Percentiles rank a stretch among this genome's conserved stretches.
These are phyloP conservation scores for Ariolimax columbianus DNA, from an alignment of 2,888 invertebrate species.

Conservation along the genomic window DNA sequence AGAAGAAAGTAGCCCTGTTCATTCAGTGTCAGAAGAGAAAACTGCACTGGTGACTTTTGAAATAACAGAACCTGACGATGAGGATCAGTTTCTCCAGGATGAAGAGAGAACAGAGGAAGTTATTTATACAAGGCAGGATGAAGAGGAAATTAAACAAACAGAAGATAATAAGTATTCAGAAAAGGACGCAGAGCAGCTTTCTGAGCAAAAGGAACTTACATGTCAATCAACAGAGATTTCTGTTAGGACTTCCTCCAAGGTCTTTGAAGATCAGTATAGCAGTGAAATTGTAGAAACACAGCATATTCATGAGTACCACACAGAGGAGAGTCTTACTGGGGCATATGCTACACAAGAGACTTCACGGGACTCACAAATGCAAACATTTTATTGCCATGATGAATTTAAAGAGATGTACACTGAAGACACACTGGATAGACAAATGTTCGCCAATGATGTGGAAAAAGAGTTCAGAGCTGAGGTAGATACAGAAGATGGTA, in stretches of 20 bases:
- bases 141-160: slow-evolving; percentile 5
- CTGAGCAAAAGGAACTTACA: neutral
- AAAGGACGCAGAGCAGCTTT: neutral
- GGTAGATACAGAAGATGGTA: slow-evolving; percentile 29
- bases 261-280: neutral
- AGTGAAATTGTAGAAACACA: neutral
- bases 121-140: slow-evolving; percentile 9
- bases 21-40: slow-evolving; percentile 19
- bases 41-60: neutral
- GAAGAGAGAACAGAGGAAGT: neutral
- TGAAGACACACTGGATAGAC: neutral
- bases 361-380: neutral
- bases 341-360: neutral
- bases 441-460: neutral
- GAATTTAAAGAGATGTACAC: neutral
- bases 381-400: neutral
- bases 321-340: neutral
- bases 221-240: neutral
- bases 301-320: slow-evolving; percentile 3
- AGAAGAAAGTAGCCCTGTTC: neutral
- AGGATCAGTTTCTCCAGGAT: too few species aligned
- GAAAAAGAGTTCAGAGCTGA: slow-evolving; percentile 9
- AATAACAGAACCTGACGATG: neutral
- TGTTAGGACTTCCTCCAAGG: neutral
- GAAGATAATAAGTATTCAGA: neutral